Evolutionary conservation across 2,113 vertebrate species (phyloP).

Genomic region (Cromileptes altivelis): DNA sequence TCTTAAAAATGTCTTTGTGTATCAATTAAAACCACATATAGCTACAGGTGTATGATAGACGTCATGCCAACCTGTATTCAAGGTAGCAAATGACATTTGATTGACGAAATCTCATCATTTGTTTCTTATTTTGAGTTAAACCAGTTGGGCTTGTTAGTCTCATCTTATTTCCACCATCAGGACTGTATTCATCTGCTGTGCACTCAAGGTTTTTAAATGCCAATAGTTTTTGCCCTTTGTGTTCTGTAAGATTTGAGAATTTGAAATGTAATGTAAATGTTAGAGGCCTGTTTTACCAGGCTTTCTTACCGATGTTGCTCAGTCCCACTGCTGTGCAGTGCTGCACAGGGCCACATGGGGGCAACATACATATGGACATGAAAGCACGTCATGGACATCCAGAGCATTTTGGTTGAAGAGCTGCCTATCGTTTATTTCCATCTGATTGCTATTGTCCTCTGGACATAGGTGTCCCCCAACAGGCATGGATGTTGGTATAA

Average conservation of each 20-base stretch:
- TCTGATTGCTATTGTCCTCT: neutral
- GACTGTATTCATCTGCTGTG: neutral
- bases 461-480: neutral
- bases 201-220: neutral
- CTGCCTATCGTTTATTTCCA: neutral
- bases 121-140: too few species aligned
- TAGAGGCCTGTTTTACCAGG: neutral
- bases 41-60: neutral
- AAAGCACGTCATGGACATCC: neutral
- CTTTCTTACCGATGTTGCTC: neutral
- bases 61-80: neutral
- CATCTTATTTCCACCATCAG: neutral
- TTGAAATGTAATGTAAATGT: neutral
- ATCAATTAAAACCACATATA: neutral
- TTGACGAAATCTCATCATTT: neutral
- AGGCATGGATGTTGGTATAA: neutral
- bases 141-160: neutral
- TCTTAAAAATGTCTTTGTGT: neutral
- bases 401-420: neutral
- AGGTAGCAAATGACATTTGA: neutral
- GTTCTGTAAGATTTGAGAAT: neutral
- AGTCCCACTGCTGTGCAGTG: constrained; percentile 16
- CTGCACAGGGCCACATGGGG: constrained; percentile 32
- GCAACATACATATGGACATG: neutral
- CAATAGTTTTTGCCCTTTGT: neutral